Percentiles rank a stretch among this genome's conserved stretches.
Evolutionary conservation across 2,888 invertebrate genomes (phyloP).

Genomic region (Lochmaea crataegi): DNA sequence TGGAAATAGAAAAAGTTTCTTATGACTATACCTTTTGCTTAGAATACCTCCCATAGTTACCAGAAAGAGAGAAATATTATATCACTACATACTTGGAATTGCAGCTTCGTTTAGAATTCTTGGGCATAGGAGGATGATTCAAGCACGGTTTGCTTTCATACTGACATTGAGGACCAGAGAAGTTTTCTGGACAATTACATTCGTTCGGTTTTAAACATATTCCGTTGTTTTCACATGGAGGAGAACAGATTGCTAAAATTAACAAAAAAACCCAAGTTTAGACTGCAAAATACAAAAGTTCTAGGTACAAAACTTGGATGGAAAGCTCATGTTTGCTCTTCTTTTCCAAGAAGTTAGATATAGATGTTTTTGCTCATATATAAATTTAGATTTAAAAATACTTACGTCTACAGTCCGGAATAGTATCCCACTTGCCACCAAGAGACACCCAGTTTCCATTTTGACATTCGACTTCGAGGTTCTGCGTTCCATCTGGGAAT

Average conservation of each 20-base stretch:
- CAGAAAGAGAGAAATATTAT: too few species aligned
- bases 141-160: constrained; percentile 79
- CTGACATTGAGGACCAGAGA: constrained; percentile 79
- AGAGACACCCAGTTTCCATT: constrained; percentile 79
- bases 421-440: constrained; percentile 69
- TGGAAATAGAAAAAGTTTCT: constrained; percentile 55
- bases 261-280: neutral
- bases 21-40: neutral
- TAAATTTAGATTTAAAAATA: neutral
- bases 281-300: neutral
- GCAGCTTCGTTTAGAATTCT: constrained; percentile 74
- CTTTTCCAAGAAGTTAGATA: too few species aligned
- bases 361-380: too few species aligned
- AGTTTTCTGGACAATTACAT: constrained; percentile 81
- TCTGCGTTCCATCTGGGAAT: constrained; percentile 77
- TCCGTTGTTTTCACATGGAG: constrained; percentile 83
- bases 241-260: constrained; percentile 78
- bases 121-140: constrained; percentile 73
- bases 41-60: too few species aligned
- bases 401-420: constrained; percentile 78
- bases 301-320: neutral
- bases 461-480: constrained; percentile 76
- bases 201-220: constrained; percentile 80
- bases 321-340: too few species aligned
- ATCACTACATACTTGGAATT: constrained; percentile 69